phyloP scores from a whole-genome alignment of 2,797 vertebrate genomes.

The Champsocephalus gunnari region DNA sequence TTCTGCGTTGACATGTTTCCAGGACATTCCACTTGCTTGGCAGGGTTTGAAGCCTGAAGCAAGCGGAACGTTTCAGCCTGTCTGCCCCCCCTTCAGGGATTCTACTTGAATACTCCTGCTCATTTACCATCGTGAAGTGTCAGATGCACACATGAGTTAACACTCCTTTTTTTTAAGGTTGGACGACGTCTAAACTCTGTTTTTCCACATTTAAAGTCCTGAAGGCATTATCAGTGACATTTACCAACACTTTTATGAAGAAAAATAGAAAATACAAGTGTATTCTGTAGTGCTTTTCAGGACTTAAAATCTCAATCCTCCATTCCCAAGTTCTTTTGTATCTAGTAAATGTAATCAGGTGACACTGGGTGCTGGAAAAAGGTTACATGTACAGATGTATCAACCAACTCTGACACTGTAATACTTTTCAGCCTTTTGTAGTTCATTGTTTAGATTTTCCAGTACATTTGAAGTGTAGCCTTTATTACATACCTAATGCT shows the following conservation, averaged over 20 bases:
- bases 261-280: not conserved
- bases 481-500: too few relatives aligned
- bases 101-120: not conserved
- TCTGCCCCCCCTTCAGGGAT: slow-evolving; percentile 4
- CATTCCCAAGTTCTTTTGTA: not conserved
- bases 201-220: not conserved
- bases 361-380: too few relatives aligned
- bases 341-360: not conserved
- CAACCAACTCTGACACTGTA: too few relatives aligned
- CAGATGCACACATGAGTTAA: not conserved
- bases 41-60: slow-evolving; percentile 27
- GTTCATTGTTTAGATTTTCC: too few relatives aligned
- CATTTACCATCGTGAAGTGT: not conserved
- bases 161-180: not conserved
- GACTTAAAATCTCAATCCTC: not conserved
- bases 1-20: slow-evolving; percentile 41
- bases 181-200: not conserved
- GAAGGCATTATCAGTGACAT: not conserved
- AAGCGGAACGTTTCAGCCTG: slow-evolving; percentile 16
- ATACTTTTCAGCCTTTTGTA: too few relatives aligned
- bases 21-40: slow-evolving; percentile 54
- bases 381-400: too few relatives aligned
- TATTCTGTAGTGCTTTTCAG: not conserved
- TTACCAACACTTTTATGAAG: not conserved
- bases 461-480: too few relatives aligned